Evolutionary conservation across 1,140 invertebrate species (phyloP).

Genomic region (Habropoda laboriosa): DNA sequence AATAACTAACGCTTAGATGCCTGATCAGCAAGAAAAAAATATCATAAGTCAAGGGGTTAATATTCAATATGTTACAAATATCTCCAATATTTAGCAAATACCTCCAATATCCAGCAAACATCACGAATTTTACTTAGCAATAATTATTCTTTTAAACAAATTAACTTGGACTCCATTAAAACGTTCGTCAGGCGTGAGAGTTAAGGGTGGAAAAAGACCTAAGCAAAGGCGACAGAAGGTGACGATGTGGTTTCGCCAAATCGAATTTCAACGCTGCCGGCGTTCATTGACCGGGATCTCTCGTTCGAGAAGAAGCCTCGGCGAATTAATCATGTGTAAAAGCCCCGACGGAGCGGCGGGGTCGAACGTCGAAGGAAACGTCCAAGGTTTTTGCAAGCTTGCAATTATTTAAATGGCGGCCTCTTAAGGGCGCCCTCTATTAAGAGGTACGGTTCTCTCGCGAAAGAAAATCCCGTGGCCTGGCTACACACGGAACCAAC

Average conservation of each 20-base stretch:
- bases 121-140: too few species aligned
- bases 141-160: too few species aligned
- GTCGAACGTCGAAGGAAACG: neutral
- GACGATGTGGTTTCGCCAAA: constrained; percentile 1
- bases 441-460: neutral
- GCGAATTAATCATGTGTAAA: constrained; percentile 32
- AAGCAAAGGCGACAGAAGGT: constrained; percentile 7
- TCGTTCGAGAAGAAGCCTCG: neutral
- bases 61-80: too few species aligned
- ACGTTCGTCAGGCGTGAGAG: too few species aligned
- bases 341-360: neutral
- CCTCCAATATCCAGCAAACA: too few species aligned
- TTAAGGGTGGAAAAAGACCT: neutral
- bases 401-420: constrained; percentile 38
- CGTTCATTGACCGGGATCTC: constrained; percentile 8
- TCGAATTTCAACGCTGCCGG: constrained; percentile 2
- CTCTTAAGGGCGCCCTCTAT: constrained; percentile 2
- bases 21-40: too few species aligned
- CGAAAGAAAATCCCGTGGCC: neutral
- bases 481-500: neutral
- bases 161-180: too few species aligned
- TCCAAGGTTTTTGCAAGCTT: constrained; percentile 11
- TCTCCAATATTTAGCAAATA: too few species aligned
- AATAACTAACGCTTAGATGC: too few species aligned
- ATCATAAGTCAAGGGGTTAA: too few species aligned